Conservation (phyloP, 2,888 invertebrate species). For the Thecophora atra region DNA sequence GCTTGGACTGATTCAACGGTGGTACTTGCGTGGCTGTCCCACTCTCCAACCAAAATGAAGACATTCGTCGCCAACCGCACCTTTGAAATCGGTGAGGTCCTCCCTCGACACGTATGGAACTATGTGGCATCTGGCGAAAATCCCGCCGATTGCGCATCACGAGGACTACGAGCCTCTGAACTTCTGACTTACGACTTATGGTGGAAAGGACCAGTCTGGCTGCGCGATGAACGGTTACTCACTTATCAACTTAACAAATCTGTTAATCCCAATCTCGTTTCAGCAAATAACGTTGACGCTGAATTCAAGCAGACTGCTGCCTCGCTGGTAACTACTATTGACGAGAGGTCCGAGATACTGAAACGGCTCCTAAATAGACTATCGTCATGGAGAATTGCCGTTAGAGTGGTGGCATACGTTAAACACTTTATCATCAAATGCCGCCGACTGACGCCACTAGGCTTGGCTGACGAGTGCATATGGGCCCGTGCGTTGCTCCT, state of each 20-base stretch:
- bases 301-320: background rate
- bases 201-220: slow-evolving; percentile 10
- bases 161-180: slow-evolving; percentile 16
- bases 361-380: background rate
- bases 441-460: background rate
- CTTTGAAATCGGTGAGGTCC: background rate
- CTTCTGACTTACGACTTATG: background rate
- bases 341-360: background rate
- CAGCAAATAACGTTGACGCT: background rate
- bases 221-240: background rate
- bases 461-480: slow-evolving; percentile 24
- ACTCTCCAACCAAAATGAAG: background rate
- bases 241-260: background rate
- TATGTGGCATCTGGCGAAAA: slow-evolving; percentile 18
- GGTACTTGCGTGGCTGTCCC: background rate
- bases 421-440: slow-evolving; percentile 25
- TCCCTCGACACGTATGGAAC: slow-evolving; percentile 11
- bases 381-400: slow-evolving; percentile 18
- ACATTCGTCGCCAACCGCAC: slow-evolving; percentile 12
- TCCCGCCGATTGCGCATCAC: slow-evolving; percentile 23
- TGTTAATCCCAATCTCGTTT: background rate
- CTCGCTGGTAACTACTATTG: background rate
- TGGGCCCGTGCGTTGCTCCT: background rate
- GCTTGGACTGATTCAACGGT: background rate
- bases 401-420: slow-evolving; percentile 26